Evolutionary conservation across 1,140 invertebrate genomes (phyloP), one percentile per base, ranked within the genome.

Genomic region (Zophobas morio): DNA sequence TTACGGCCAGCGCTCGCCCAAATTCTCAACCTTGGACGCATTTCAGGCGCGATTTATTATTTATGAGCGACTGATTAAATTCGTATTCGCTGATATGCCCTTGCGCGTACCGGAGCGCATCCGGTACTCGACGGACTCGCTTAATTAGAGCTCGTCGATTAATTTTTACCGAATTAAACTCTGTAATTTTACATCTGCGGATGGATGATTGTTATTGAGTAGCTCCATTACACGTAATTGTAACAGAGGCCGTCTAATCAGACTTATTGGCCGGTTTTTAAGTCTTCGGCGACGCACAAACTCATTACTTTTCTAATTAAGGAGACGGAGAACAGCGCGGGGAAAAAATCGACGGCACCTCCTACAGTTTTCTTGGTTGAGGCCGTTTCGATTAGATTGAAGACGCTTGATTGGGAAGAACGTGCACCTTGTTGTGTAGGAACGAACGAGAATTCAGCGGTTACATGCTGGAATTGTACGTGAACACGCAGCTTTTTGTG

Each of bases 161-260:
- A 75, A 57, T 75, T 75, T 75, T 57, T 75, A 75, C 53, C 54
- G 46, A 75, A 75, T 60, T 57, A 75, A 75, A 57, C 56, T 60
- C 33, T 60, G 56, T 75, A 75, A 40, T 57, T 75, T 60, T 49
- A 57, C 53, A 75, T 75, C 71, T 54, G 49, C 37, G 36, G 49
- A 54, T 53, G 42, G 51, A 53, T 73, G 35, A 73, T 73, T 73
- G 71, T 42, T 73, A 73, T 73, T 56, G 71, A 73, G 46, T 57
- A 53, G 71, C 71, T 53, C 36, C 40, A 73, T 73, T 73, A 73
- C 49, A 39, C 36, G 71, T 73, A 73, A 73, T 73, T 73, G 71
- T 73, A 54, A 73, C 71, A 40, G 71, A 36, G 71, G 54, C 71
- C 71, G 71, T 56, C 71, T 73, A 73, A 73, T 73, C 53, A 73